Conservation (phyloP, 1,140 invertebrate genomes). For the Cepaea nemoralis region DNA sequence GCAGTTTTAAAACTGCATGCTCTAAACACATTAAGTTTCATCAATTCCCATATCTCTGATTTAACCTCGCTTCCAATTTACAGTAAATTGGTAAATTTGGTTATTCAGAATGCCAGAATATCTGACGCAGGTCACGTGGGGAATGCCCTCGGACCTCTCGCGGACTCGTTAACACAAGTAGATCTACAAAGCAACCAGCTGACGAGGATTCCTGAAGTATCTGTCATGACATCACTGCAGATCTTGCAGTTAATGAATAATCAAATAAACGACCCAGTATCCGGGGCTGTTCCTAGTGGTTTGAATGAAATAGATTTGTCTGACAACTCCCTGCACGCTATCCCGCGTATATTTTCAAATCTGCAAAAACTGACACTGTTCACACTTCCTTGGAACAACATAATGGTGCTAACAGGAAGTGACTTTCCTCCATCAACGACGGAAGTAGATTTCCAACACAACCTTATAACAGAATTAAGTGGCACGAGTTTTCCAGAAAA, state of each 20-base stretch:
- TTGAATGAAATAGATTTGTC: background rate
- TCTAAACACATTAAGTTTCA: background rate
- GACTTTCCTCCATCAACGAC: background rate
- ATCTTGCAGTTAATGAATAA: background rate
- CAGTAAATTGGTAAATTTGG: background rate
- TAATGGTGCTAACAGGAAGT: background rate
- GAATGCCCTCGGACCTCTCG: background rate
- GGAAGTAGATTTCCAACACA: background rate
- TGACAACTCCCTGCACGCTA: background rate
- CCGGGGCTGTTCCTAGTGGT: background rate
- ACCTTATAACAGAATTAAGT: background rate
- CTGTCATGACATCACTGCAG: background rate
- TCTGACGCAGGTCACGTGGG: background rate
- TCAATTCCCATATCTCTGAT: background rate
- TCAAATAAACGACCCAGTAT: background rate
- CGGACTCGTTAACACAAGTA: background rate
- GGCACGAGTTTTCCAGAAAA: background rate
- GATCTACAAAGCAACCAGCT: background rate
- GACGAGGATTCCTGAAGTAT: background rate
- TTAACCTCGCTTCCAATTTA: background rate
- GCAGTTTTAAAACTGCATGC: background rate
- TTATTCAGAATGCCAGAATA: background rate
- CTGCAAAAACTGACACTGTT: background rate
- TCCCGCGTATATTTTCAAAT: background rate
- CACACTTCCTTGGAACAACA: background rate